phyloP scores from a whole-genome alignment of 1,140 invertebrate genomes.

The Sinonovacula constricta region DNA sequence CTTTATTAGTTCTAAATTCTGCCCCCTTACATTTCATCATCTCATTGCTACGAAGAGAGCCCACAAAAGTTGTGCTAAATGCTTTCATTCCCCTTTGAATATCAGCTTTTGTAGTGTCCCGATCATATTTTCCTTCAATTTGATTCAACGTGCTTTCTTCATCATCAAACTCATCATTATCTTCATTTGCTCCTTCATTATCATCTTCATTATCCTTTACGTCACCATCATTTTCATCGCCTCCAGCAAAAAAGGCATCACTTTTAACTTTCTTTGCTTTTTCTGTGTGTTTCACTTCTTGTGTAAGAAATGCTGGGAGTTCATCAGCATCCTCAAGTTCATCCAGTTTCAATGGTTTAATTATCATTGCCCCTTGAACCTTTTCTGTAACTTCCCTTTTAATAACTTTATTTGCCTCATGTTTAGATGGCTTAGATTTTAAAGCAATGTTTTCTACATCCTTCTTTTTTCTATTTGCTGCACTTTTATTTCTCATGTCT shows the following conservation, averaged over 20 bases:
- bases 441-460: neutral
- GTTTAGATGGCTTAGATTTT: neutral
- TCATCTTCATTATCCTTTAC: neutral
- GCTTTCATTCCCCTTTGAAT: conserved; percentile 1
- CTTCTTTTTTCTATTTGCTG: neutral
- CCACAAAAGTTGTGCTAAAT: conserved; percentile 43
- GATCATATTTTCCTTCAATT: neutral
- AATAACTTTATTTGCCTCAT: neutral
- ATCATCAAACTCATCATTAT: neutral
- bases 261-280: conserved; percentile 25
- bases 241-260: conserved; percentile 40
- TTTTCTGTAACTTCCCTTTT: neutral
- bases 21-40: conserved; percentile 35
- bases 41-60: conserved; percentile 17
- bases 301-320: conserved; percentile 20
- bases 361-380: conserved; percentile 46
- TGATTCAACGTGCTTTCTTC: neutral
- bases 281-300: neutral
- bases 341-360: conserved; percentile 31
- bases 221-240: neutral
- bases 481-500: neutral
- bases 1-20: conserved; percentile 29
- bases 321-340: conserved; percentile 17
- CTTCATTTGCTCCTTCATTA: neutral
- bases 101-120: neutral